Evolutionary conservation across 2,888 invertebrate genomes (phyloP).

Genomic region (Myopa tessellatipennis): DNA sequence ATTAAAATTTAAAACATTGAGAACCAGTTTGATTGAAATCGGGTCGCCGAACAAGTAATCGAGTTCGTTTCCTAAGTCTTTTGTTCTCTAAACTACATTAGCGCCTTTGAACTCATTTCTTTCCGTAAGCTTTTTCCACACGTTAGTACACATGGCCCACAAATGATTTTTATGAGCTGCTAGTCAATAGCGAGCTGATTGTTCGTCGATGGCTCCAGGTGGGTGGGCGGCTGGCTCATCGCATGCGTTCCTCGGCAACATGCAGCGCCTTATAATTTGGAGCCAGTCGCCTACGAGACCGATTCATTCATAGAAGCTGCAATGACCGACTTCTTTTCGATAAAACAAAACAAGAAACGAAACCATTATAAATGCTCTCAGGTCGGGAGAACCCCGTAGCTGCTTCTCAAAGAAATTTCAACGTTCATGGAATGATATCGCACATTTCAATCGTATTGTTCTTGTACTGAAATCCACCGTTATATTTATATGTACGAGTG

Average conservation of each 20-base stretch:
- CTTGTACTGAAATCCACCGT: too few relatives aligned
- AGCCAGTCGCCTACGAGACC: background rate
- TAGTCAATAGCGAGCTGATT: conserved; percentile 21
- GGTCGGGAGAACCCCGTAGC: background rate
- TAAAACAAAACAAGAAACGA: background rate
- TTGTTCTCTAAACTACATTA: too few relatives aligned
- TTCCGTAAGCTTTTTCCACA: background rate
- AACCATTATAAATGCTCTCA: background rate
- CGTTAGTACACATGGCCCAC: too few relatives aligned
- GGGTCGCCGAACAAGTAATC: background rate
- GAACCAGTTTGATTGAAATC: too few relatives aligned
- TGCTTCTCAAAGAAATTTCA: background rate
- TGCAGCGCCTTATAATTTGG: conserved; percentile 5
- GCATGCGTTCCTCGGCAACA: background rate
- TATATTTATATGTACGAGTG: too few relatives aligned
- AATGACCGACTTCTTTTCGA: background rate
- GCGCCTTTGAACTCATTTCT: background rate
- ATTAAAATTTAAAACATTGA: background rate
- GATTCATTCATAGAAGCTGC: conserved; percentile 7
- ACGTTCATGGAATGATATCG: conserved; percentile 54
- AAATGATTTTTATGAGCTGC: too few relatives aligned
- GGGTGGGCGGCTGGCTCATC: conserved; percentile 18
- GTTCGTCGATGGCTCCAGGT: background rate
- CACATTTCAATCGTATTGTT: conserved; percentile 60
- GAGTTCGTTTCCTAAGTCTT: background rate